Percentiles rank a stretch among this genome's conserved stretches.
These are phyloP conservation scores for Drosophila nebulosa DNA, from an alignment of 1,140 invertebrate genomes.

Conservation along the genomic window DNA sequence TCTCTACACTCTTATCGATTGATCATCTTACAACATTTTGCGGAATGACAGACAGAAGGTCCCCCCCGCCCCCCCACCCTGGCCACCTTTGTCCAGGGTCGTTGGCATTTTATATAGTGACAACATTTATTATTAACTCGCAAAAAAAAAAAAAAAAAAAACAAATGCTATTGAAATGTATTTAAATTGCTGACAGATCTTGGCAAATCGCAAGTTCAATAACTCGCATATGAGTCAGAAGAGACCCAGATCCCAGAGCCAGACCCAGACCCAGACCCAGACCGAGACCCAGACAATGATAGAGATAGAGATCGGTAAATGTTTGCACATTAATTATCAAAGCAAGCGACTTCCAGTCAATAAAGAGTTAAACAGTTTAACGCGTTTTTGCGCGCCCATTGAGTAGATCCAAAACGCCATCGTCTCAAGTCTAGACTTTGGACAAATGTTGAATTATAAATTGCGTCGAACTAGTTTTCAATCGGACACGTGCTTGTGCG, in stretches of 20 bases:
- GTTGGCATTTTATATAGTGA: constrained; percentile 8
- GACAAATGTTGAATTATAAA: not conserved
- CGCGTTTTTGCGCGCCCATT: not conserved
- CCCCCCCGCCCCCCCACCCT: no score
- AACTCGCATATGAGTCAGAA: constrained; percentile 1
- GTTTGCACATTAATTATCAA: constrained; percentile 1
- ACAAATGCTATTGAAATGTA: constrained; percentile 1
- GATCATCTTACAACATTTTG: no score
- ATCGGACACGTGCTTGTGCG: not conserved
- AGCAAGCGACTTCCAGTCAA: not conserved
- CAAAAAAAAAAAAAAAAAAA: not conserved
- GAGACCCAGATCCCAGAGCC: not conserved
- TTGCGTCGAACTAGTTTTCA: not conserved
- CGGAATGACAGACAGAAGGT: no score
- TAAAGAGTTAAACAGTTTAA: not conserved
- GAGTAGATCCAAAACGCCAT: not conserved
- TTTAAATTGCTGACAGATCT: constrained; percentile 2
- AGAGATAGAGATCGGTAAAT: not conserved
- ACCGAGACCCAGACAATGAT: not conserved
- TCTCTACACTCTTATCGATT: no score
- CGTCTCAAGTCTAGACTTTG: not conserved
- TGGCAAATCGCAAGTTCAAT: not conserved
- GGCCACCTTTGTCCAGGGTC: no score
- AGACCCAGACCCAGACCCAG: not conserved
- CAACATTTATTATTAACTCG: constrained; percentile 7